Evolutionary conservation across 2,888 invertebrate genomes (phyloP), one percentile per base, ranked within the genome.

Genomic region (Myopa tessellatipennis): DNA sequence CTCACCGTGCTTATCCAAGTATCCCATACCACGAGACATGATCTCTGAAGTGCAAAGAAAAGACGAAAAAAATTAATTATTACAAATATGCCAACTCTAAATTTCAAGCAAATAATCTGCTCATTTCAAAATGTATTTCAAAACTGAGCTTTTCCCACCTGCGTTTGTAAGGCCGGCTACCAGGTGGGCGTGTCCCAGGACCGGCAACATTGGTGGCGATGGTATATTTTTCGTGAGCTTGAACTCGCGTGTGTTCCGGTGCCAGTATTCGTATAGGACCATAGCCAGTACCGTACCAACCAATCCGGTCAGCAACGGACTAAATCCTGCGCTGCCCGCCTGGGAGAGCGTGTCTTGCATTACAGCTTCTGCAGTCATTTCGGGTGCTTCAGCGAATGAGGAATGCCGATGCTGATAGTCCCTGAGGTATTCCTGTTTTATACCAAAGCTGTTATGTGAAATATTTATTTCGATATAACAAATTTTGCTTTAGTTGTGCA

Each of bases 171-270:
- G 90, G 74, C 93, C 93, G 0, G 93, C 80, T 0, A 93, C 91
- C 77, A 93, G 86, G 16, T 93, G 90, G 0, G 94, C 93, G 84
- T 93, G 94, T 81, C 95, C 95, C 74, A 95, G 83, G 1, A 95
- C 60, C 0, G 95, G 95, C 18, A 92, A 80, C 1, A 91, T 90
- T 2, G 88, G 82, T 0, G 95, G 95, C 74, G 94, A 94, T 0
- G 95, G 95, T 36, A 95, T 87, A 83, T 91, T 93, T 69, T 92
- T 91, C 0, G 93, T 93, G 78, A 95, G 85, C 82, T 92, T 91
- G 78, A 91, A 87, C 83, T 94, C 83, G 40, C 89, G 89, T 0
- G 90, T 89, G 77, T 90, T 90, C 77, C 90, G 90, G 79, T 91
- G 90, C 90, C 90, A 91, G 58, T 85, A 84, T 78, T 87, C 88